Conservation (phyloP, 1,140 invertebrate genomes). For the Drosophila asahinai region DNA sequence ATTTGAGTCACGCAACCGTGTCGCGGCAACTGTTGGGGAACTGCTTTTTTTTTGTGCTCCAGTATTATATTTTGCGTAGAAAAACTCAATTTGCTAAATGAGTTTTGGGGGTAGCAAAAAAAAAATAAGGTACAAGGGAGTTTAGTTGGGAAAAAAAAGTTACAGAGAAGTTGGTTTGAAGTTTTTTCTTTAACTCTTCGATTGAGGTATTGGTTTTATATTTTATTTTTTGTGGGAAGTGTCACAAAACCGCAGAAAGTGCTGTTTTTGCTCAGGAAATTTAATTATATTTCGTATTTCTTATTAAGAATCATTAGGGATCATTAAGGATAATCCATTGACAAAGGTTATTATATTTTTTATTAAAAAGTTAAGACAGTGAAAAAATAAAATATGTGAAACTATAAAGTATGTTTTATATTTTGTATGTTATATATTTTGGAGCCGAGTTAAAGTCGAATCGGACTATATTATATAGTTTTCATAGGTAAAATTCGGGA, state of each 20-base stretch:
- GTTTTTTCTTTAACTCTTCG: neutral
- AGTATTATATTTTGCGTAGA: conserved; percentile 62
- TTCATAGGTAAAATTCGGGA: too few relatives aligned
- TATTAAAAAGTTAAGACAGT: too few relatives aligned
- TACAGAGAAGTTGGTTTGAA: neutral
- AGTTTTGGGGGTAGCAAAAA: conserved; percentile 6
- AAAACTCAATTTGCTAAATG: conserved; percentile 65
- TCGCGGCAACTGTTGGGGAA: conserved; percentile 23
- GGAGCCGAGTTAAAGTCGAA: too few relatives aligned
- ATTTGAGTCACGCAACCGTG: conserved; percentile 64
- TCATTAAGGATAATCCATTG: neutral
- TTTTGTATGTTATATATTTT: too few relatives aligned
- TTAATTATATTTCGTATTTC: too few relatives aligned
- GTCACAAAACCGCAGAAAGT: neutral
- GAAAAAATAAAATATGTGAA: too few relatives aligned
- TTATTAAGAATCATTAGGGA: neutral
- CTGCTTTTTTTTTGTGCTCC: conserved; percentile 5
- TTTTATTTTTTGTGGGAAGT: neutral
- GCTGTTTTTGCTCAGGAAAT: neutral
- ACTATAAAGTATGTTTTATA: too few relatives aligned
- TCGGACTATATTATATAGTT: too few relatives aligned
- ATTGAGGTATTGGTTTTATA: neutral
- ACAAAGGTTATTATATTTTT: neutral
- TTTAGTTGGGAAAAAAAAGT: too few relatives aligned
- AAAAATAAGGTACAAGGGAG: neutral